A percentile compares a stretch with the other conserved stretches of the same genome.
Conservation (phyloP, 2,797 vertebrate species). For the Rhabdomys pumilio region DNA sequence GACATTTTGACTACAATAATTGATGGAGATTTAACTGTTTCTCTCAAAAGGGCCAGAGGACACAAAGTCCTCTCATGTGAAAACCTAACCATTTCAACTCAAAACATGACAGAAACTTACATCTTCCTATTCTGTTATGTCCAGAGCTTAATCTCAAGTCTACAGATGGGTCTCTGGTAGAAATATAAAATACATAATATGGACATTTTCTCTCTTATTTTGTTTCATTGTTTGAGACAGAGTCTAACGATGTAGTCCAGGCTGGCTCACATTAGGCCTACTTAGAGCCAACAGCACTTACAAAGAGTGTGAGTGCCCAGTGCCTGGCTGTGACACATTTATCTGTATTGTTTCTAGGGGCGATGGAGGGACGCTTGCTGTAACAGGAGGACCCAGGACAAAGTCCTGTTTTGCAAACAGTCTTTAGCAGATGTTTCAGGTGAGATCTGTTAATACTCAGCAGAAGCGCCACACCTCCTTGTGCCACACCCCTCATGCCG, state of each 20-base stretch:
- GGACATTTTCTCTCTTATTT: neutral
- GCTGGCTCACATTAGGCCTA: neutral
- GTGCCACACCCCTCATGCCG: neutral
- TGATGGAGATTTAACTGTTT: neutral
- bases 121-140: neutral
- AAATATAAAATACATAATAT: neutral
- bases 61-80: neutral
- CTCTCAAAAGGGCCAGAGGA: neutral
- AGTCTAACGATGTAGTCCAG: neutral
- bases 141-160: neutral
- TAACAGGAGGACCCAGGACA: fast-evolving
- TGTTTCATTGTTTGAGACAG: neutral
- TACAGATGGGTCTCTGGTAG: neutral
- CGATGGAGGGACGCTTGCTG: neutral
- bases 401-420: neutral
- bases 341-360: fast-evolving
- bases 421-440: neutral
- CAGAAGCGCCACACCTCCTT: slow-evolving; percentile 11
- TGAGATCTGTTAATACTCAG: slow-evolving; percentile 51
- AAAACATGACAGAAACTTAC: neutral
- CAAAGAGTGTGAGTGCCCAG: fast-evolving
- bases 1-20: neutral
- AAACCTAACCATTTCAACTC: neutral
- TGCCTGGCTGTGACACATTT: too few species aligned
- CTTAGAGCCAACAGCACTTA: neutral